A percentile compares a stretch with the other conserved stretches of the same genome.
phyloP scores from a whole-genome alignment of 2,888 invertebrate species.

The Tenthredo notha region DNA sequence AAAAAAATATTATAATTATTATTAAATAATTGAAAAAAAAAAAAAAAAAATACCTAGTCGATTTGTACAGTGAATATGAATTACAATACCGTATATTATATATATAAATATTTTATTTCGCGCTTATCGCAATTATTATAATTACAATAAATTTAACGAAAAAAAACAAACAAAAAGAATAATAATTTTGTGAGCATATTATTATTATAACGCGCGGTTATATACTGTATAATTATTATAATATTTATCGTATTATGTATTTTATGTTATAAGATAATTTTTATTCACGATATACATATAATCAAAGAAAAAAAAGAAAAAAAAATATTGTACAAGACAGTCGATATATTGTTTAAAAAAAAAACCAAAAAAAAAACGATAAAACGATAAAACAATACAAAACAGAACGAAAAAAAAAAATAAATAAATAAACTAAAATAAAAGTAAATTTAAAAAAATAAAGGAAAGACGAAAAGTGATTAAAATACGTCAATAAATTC shows the following conservation, averaged over 20 bases:
- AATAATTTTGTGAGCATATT: no score
- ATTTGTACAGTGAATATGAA: constrained; percentile 1
- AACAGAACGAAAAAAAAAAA: not conserved
- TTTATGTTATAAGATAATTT: not conserved
- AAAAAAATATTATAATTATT: not conserved
- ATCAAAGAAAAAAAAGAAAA: not conserved
- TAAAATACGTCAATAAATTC: constrained; percentile 68
- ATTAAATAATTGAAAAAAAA: not conserved
- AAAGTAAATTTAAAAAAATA: constrained; percentile 50
- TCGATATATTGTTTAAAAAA: constrained; percentile 55
- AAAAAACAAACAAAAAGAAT: no score
- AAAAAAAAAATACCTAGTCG: not conserved
- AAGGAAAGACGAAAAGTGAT: constrained; percentile 70
- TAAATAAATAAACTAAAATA: constrained; percentile 57
- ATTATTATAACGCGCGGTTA: not conserved
- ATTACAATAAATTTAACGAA: no score
- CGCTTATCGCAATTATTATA: not conserved
- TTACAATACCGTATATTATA: not conserved
- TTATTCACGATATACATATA: not conserved
- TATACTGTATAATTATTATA: no score
- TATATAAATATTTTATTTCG: not conserved
- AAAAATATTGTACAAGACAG: not conserved
- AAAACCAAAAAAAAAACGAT: not conserved
- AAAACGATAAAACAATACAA: not conserved
- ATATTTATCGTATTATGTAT: no score